A percentile compares a stretch with the other conserved stretches of the same genome.
These are phyloP conservation scores for Macrobrachium rosenbergii DNA, from an alignment of 1,140 invertebrate genomes.

Conservation along the genomic window DNA sequence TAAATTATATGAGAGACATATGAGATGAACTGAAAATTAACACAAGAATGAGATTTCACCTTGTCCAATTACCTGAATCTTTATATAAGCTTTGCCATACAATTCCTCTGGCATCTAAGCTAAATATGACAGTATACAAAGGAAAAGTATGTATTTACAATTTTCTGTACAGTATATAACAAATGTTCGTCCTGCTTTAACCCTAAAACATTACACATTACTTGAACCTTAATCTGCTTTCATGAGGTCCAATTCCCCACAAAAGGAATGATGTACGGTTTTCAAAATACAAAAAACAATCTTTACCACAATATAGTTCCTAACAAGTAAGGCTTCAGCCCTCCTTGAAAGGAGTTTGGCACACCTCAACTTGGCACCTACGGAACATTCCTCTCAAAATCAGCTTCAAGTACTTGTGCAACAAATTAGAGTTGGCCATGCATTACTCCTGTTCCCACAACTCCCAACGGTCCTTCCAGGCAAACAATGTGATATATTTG, in stretches of 20 bases:
- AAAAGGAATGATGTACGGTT: constrained; percentile 37
- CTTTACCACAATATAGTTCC: constrained; percentile 53
- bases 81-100: constrained; percentile 30
- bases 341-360: constrained; percentile 42
- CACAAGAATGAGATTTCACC: constrained; percentile 57
- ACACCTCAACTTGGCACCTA: constrained; percentile 51
- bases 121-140: not conserved
- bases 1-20: constrained; percentile 40
- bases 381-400: constrained; percentile 33
- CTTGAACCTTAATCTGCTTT: not conserved
- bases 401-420: constrained; percentile 29
- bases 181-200: too few species aligned
- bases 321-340: constrained; percentile 16
- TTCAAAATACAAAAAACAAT: constrained; percentile 52
- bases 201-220: not conserved
- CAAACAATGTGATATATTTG: constrained; percentile 47
- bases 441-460: constrained; percentile 38
- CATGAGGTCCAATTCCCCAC: constrained; percentile 16
- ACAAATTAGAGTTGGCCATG: constrained; percentile 31
- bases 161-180: too few species aligned
- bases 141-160: constrained; percentile 12
- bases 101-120: constrained; percentile 10
- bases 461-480: constrained; percentile 21
- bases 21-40: constrained; percentile 30
- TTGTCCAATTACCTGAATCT: constrained; percentile 56